These are phyloP conservation scores for Ophthalmolycus amberensis DNA, from an alignment of 2,113 vertebrate species.

Conservation along the genomic window DNA sequence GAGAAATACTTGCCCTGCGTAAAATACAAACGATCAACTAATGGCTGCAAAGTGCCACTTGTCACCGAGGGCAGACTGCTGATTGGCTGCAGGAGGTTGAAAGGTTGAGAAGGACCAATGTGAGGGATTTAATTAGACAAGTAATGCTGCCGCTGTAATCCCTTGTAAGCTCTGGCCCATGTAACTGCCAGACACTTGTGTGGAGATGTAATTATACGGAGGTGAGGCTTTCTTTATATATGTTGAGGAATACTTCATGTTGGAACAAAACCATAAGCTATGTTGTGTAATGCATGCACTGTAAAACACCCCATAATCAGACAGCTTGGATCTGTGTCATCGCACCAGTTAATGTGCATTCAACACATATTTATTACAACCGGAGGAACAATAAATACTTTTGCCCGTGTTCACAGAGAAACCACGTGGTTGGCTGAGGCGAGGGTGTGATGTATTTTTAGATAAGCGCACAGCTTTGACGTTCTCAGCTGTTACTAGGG, in stretches of 20 bases:
- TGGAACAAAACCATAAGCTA: neutral
- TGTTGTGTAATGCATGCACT: neutral
- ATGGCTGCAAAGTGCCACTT: constrained; percentile 37
- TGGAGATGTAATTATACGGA: neutral
- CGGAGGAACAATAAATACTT: constrained; percentile 8
- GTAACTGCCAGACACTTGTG: constrained; percentile 1
- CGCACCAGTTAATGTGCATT: neutral
- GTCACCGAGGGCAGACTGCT: constrained; percentile 2
- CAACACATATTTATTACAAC: neutral
- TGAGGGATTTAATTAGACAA: constrained; percentile 38
- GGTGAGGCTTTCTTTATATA: neutral
- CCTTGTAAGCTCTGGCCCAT: neutral
- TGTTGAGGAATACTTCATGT: neutral
- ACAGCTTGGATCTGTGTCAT: neutral
- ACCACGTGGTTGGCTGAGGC: neutral
- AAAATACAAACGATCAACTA: constrained; percentile 23
- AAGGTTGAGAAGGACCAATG: constrained; percentile 6
- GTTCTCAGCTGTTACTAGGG: constrained; percentile 25
- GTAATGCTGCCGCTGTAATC: constrained; percentile 27
- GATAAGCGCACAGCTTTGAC: constrained; percentile 1
- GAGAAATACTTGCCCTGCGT: constrained; percentile 15
- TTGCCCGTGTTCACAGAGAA: neutral
- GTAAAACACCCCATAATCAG: neutral
- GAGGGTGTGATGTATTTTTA: constrained; percentile 6
- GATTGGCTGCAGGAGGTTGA: neutral